phyloP scores from a whole-genome alignment of 2,797 vertebrate genomes.

The Scarus forsteni region DNA sequence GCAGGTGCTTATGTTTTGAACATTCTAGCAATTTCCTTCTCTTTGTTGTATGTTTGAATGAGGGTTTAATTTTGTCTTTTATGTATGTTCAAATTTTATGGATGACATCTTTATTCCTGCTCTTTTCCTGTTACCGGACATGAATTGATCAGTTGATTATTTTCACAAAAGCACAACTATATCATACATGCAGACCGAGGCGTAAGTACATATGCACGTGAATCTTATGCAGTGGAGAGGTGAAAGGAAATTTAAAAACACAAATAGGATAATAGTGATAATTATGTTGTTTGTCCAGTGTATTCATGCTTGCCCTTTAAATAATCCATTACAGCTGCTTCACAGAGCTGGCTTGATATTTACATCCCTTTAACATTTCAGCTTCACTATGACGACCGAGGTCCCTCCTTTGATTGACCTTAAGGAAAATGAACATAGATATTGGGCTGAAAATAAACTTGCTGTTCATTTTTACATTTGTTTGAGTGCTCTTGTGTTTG shows the following conservation, averaged over 20 bases:
- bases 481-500: no score
- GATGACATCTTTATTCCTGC: slow-evolving; percentile 8
- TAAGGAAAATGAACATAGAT: no score
- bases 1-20: slow-evolving; percentile 19
- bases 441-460: no score
- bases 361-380: no score
- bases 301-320: not conserved
- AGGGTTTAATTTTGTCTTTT: slow-evolving; percentile 21
- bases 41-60: slow-evolving; percentile 6
- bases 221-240: not conserved
- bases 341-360: no score
- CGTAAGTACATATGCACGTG: not conserved
- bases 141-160: slow-evolving; percentile 23
- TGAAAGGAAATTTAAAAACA: not conserved
- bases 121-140: slow-evolving; percentile 1
- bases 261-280: not conserved
- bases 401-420: no score
- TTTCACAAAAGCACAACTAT: slow-evolving; percentile 4
- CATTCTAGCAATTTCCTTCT: slow-evolving; percentile 7
- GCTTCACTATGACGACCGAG: no score
- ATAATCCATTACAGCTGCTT: no score
- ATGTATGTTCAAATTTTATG: slow-evolving; percentile 25
- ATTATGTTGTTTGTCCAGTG: no score
- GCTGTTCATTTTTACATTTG: no score
- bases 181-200: not conserved